These are phyloP conservation scores for Mormyrus lacerda DNA, from an alignment of 2,113 vertebrate species.

Conservation along the genomic window DNA sequence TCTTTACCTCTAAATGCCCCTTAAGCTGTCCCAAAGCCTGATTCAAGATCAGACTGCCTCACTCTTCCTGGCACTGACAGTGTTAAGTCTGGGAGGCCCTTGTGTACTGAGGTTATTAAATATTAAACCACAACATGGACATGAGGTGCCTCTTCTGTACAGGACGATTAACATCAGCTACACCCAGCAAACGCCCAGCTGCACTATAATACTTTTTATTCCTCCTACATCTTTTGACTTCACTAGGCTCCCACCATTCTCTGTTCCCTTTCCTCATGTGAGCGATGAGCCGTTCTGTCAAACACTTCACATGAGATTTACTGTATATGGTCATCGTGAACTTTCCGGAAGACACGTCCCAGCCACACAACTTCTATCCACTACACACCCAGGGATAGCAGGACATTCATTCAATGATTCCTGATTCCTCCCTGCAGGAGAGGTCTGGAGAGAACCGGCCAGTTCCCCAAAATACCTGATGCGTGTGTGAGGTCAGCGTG, in stretches of 20 bases:
- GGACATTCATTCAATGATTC: neutral
- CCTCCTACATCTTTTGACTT: too few species aligned
- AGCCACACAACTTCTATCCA: neutral
- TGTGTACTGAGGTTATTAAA: constrained; percentile 6
- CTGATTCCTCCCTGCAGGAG: neutral
- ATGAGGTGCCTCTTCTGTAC: neutral
- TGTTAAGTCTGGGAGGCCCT: neutral
- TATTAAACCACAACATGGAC: constrained; percentile 2
- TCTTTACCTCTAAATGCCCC: neutral
- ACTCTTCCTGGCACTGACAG: neutral
- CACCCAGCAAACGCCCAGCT: neutral
- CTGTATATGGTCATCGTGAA: neutral
- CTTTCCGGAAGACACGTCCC: neutral
- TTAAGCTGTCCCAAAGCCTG: neutral
- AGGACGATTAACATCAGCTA: neutral
- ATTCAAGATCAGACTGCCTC: neutral
- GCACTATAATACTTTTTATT: neutral
- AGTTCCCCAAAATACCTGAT: neutral
- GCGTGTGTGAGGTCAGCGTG: neutral
- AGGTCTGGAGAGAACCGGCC: neutral
- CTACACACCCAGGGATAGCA: neutral
- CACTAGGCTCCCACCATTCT: neutral
- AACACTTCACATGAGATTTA: neutral
- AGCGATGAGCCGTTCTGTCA: neutral
- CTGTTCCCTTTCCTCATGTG: neutral